Evolutionary conservation across 2,113 vertebrate species (phyloP).

Genomic region (Centropus unirufus): DNA sequence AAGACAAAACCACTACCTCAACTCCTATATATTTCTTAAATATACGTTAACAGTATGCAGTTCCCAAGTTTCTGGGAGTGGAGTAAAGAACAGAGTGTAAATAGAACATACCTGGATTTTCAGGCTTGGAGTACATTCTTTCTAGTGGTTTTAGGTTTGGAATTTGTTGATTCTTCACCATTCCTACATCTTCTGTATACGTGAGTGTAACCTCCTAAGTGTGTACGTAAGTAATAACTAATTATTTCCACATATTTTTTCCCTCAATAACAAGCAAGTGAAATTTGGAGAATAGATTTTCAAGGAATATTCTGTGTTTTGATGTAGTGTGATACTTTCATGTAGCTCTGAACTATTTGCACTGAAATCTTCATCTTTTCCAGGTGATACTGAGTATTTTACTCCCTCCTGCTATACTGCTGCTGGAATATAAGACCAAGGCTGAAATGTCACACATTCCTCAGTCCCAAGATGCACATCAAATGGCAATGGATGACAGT

Average conservation of each 20-base stretch:
- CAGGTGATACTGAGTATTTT: slow-evolving; percentile 98
- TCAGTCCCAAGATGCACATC: slow-evolving; percentile 96
- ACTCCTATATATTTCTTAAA: neutral
- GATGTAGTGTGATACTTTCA: neutral
- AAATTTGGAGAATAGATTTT: neutral
- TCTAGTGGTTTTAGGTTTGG: neutral
- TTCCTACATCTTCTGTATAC: neutral
- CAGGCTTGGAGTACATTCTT: neutral
- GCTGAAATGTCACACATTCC: slow-evolving; percentile 99
- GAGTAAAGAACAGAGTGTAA: neutral
- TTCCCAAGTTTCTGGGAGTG: neutral
- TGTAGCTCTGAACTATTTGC: neutral
- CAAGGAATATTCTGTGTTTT: neutral
- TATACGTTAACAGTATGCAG: neutral
- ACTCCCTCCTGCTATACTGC: slow-evolving; percentile 93
- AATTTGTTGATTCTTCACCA: neutral
- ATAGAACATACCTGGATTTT: neutral
- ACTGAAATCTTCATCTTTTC: slow-evolving; percentile 35
- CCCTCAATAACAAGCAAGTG: neutral
- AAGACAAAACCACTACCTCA: neutral
- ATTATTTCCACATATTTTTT: neutral
- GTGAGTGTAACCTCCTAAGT: neutral
- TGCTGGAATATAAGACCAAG: slow-evolving; percentile 98
- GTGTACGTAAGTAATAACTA: neutral
- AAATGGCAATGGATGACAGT: slow-evolving; percentile 99